These are phyloP conservation scores for Cyprinella venusta DNA, from an alignment of 2,797 vertebrate species.

Conservation along the genomic window DNA sequence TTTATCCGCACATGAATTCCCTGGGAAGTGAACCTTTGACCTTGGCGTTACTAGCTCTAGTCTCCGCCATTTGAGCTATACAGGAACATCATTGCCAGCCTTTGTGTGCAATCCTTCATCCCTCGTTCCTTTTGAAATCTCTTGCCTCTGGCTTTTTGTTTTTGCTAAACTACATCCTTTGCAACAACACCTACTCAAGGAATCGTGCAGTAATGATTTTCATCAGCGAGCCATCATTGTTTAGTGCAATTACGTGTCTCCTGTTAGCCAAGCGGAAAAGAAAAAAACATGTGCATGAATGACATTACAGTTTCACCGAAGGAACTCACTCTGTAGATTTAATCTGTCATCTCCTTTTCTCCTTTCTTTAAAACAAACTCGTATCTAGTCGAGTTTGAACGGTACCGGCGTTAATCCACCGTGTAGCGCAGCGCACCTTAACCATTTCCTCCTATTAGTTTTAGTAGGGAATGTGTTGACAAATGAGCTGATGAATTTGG, in stretches of 20 bases:
- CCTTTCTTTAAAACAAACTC: not conserved
- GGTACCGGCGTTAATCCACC: not conserved
- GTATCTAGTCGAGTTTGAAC: not conserved
- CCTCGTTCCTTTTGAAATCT: constrained; percentile 11
- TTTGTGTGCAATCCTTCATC: not conserved
- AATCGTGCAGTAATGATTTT: constrained; percentile 15
- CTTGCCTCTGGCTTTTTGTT: constrained; percentile 11
- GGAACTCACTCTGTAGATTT: not conserved
- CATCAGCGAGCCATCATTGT: constrained; percentile 38
- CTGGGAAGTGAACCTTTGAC: not conserved
- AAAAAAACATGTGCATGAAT: constrained; percentile 17
- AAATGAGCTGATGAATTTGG: constrained; percentile 28
- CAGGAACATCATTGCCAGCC: constrained; percentile 4
- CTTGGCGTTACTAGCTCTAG: not conserved
- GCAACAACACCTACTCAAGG: constrained; percentile 26
- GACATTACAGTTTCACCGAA: constrained; percentile 16
- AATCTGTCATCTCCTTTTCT: not conserved
- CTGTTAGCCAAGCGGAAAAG: constrained; percentile 12
- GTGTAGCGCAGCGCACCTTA: constrained; percentile 1
- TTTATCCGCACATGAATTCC: too few relatives aligned
- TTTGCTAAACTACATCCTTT: constrained; percentile 14
- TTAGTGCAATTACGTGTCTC: constrained; percentile 14
- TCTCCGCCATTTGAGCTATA: not conserved
- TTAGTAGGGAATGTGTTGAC: constrained; percentile 20
- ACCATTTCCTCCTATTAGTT: constrained; percentile 22